Evolutionary conservation across 2,113 vertebrate genomes (phyloP).

Genomic region (Pseudorhombus dupliciocellatus): DNA sequence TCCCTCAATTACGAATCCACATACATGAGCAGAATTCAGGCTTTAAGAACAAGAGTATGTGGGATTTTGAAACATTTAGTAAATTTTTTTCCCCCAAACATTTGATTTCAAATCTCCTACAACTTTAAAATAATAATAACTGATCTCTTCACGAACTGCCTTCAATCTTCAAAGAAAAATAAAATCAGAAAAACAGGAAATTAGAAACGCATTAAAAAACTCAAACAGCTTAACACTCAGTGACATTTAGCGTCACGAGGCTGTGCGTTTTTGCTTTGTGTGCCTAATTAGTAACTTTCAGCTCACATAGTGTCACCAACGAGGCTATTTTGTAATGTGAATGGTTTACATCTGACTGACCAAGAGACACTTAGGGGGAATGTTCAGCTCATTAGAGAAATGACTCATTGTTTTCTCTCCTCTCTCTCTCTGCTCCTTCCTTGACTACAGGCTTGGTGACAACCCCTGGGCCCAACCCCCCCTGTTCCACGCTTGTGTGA

Average conservation of each 20-base stretch:
- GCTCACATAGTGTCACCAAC: slow-evolving; percentile 50
- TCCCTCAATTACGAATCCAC: slow-evolving; percentile 39
- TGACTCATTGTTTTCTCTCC: slow-evolving; percentile 75
- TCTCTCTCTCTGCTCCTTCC: slow-evolving; percentile 44
- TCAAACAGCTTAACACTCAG: not conserved
- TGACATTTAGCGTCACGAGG: slow-evolving; percentile 24
- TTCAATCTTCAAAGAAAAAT: not conserved
- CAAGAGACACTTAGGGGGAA: slow-evolving; percentile 61
- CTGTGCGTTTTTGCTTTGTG: slow-evolving; percentile 31
- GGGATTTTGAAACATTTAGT: slow-evolving; percentile 37
- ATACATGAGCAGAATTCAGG: slow-evolving; percentile 8
- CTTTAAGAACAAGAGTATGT: slow-evolving; percentile 28
- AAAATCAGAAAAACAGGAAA: not conserved
- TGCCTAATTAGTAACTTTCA: slow-evolving; percentile 58
- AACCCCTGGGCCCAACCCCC: slow-evolving; percentile 51
- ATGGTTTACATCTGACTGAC: slow-evolving; percentile 64
- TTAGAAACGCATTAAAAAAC: not conserved
- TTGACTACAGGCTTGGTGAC: slow-evolving; percentile 66
- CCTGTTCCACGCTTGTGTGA: slow-evolving; percentile 63
- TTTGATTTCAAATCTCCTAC: slow-evolving; percentile 40
- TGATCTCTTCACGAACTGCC: slow-evolving; percentile 24
- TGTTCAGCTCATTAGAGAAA: slow-evolving; percentile 71
- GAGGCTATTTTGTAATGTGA: slow-evolving; percentile 50
- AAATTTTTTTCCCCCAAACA: slow-evolving; percentile 36
- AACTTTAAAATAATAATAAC: slow-evolving; percentile 20